Evolutionary conservation across 2,888 invertebrate species (phyloP), one percentile per base, ranked within the genome.

Genomic region (Campaea margaritaria): DNA sequence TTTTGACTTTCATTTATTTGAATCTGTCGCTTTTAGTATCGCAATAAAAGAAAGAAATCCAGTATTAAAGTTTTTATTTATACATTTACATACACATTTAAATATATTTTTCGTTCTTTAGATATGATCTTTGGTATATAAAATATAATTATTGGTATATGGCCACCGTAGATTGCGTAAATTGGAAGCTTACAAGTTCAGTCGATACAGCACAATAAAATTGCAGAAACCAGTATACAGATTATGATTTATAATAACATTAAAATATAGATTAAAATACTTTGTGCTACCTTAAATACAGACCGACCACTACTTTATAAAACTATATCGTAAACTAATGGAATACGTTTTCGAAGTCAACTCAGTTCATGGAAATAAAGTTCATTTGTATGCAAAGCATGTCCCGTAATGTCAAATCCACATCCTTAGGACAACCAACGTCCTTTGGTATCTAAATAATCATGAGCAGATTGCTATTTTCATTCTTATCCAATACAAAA

Each of bases 71-170:
- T 70, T 84, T 79, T 48, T 62, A 50, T 42, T 52, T 81, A 78
- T 76, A 76, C 74, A 80, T 21, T 21, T 21, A 21, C 21, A 21
- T 21, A 21, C 21, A 21, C 21, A 21, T 78, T 82, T 81, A 81
- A 83, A 85, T 86, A 86, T 84, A 83, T 76, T 78, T 85, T 85
- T n/a, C n/a, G 85, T 86, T 88, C 87, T 85, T 83, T 86, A 86
- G 82, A 86, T 75, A 78, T 81, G 79, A 81, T 89, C 89, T 89
- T 89, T 88, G 89, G 89, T 87, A 86, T 86, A 86, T 83, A 87
- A 86, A 87, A 87, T 86, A 87, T 85, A 84, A 81, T 21, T 82
- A 85, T 81, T 83, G 84, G 80, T 85, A 80, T 85, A 87, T 87
- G 87, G 87, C 87, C 85, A 82, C 83, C 76, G 71, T 75, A 80